Evolutionary conservation across 2,888 invertebrate genomes (phyloP).

Genomic region (Macrophya alboannulata): DNA sequence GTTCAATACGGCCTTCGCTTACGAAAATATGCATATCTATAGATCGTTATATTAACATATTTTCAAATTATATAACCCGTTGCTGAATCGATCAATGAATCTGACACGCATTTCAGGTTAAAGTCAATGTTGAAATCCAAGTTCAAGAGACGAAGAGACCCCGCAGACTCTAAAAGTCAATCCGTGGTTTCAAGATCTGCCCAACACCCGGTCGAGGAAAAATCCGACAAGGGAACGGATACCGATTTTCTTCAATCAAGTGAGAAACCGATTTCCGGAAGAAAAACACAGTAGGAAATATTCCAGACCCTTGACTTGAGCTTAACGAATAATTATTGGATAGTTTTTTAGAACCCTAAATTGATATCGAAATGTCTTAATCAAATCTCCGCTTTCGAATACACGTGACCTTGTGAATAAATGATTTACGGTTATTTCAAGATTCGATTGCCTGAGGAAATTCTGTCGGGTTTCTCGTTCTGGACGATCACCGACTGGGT

Average conservation of each 20-base stretch:
- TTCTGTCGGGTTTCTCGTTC: neutral
- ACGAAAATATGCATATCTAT: neutral
- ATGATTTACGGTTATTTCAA: neutral
- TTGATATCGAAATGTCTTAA: neutral
- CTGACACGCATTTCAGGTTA: neutral
- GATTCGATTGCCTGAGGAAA: conserved; percentile 28
- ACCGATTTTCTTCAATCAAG: neutral
- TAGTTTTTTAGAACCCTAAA: neutral
- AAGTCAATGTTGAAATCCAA: conserved; percentile 32
- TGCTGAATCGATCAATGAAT: neutral
- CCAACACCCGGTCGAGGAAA: neutral
- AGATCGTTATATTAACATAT: neutral
- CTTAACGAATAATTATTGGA: no score
- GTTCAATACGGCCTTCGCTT: neutral
- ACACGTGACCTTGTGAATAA: neutral
- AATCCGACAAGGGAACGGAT: neutral
- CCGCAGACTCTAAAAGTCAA: neutral
- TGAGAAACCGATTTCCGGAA: neutral
- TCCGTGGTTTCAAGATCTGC: neutral
- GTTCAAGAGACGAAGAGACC: neutral
- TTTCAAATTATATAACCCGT: neutral
- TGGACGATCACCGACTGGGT: neutral
- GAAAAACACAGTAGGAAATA: neutral
- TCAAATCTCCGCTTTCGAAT: neutral
- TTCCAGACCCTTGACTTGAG: no score